Evolutionary conservation across 2,113 vertebrate genomes (phyloP).

Genomic region (Antechinus flavipes): DNA sequence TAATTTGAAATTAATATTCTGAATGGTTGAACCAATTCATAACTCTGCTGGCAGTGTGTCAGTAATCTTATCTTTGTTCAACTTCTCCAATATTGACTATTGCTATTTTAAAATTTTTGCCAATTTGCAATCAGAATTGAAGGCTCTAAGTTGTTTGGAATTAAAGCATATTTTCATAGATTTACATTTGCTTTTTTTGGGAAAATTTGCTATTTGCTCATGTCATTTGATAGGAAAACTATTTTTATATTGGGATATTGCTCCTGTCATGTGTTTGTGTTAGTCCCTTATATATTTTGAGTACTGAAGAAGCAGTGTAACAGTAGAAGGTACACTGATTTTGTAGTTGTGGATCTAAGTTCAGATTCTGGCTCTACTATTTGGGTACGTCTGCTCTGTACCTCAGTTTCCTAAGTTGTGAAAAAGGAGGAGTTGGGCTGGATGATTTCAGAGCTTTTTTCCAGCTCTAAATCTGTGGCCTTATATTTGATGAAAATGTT

Average conservation of each 20-base stretch:
- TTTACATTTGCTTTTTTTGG: background rate
- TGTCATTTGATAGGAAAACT: background rate
- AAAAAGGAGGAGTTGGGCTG: background rate
- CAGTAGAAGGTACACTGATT: background rate
- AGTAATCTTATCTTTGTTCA: background rate
- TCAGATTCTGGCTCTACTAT: background rate
- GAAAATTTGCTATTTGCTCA: background rate
- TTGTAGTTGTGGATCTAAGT: background rate
- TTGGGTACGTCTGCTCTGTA: background rate
- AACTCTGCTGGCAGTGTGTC: background rate
- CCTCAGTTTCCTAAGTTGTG: background rate
- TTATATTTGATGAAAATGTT: background rate
- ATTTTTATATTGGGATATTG: background rate
- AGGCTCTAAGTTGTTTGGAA: background rate
- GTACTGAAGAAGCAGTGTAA: background rate
- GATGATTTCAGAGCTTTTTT: background rate
- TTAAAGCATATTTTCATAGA: background rate
- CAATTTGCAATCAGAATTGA: background rate
- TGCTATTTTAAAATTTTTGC: background rate
- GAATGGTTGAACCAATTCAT: background rate
- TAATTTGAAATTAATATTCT: constrained; percentile 6
- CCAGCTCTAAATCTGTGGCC: background rate
- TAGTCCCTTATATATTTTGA: background rate
- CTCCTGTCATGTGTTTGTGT: background rate
- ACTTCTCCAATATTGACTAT: background rate